Conservation (phyloP, 2,888 invertebrate species). For the Panopea generosa region DNA sequence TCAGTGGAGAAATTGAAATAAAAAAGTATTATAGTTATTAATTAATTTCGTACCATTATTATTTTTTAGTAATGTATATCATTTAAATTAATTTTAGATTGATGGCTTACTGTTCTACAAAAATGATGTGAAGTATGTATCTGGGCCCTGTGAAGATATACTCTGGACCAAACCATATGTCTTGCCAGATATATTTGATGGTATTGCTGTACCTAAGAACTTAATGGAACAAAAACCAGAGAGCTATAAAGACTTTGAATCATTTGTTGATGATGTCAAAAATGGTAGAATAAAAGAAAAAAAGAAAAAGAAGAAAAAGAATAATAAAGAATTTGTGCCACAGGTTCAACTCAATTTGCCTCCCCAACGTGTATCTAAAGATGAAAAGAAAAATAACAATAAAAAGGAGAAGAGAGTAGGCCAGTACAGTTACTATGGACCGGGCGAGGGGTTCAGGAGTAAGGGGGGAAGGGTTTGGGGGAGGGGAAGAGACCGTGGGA, state of each 20-base stretch:
- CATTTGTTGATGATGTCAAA: constrained; percentile 65
- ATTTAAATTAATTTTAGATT: constrained; percentile 85
- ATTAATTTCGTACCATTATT: no score
- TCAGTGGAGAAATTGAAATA: no score
- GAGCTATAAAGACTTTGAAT: constrained; percentile 68
- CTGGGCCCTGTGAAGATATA: constrained; percentile 93
- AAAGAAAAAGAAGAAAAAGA: constrained; percentile 39
- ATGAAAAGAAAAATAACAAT: constrained; percentile 23
- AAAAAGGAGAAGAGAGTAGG: constrained; percentile 25
- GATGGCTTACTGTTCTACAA: constrained; percentile 97
- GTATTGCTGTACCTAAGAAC: constrained; percentile 82
- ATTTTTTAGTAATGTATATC: no score
- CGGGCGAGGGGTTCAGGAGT: constrained; percentile 24
- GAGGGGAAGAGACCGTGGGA: constrained; percentile 7
- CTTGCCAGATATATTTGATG: constrained; percentile 89
- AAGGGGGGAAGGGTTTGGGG: constrained; percentile 11
- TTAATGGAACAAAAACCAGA: constrained; percentile 67
- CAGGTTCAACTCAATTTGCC: constrained; percentile 49
- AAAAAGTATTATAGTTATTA: no score
- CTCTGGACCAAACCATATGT: constrained; percentile 96
- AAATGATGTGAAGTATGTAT: constrained; percentile 91
- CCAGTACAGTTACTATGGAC: constrained; percentile 41
- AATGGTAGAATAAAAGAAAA: constrained; percentile 31
- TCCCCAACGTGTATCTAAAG: constrained; percentile 13
- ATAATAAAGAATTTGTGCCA: constrained; percentile 38